phyloP scores from a whole-genome alignment of 2,113 vertebrate genomes.

The Hydrolagus affinis region DNA sequence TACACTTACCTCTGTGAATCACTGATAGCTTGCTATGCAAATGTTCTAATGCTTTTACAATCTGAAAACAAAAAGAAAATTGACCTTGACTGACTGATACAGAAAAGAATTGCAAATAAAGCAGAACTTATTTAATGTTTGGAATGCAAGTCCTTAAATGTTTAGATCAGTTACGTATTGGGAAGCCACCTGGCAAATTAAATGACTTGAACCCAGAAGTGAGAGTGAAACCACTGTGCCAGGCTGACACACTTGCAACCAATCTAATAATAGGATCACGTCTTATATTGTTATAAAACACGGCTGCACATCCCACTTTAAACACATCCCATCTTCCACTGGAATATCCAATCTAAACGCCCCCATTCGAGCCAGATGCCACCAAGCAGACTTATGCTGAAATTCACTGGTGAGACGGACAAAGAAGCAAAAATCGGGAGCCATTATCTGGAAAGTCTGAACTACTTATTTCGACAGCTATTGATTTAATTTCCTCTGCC shows the following conservation, averaged over 20 bases:
- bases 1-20: slow-evolving; percentile 62
- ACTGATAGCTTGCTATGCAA: slow-evolving; percentile 68
- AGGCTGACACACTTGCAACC: not conserved
- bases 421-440: not conserved
- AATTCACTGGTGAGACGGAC: not conserved
- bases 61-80: slow-evolving; percentile 40
- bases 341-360: not conserved
- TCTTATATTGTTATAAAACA: not conserved
- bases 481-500: not conserved
- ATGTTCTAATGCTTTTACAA: slow-evolving; percentile 66
- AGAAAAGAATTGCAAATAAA: no score
- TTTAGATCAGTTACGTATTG: no score
- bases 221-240: not conserved
- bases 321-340: not conserved
- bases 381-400: not conserved
- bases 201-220: not conserved
- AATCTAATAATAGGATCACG: not conserved
- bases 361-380: not conserved
- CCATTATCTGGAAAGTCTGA: not conserved
- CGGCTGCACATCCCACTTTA: no score
- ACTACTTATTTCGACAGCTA: not conserved
- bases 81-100: not conserved
- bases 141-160: no score
- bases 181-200: no score
- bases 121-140: no score